Base-by-base conservation (phyloP, 2,113 vertebrate genomes). In the Xenus cinereus region DNA sequence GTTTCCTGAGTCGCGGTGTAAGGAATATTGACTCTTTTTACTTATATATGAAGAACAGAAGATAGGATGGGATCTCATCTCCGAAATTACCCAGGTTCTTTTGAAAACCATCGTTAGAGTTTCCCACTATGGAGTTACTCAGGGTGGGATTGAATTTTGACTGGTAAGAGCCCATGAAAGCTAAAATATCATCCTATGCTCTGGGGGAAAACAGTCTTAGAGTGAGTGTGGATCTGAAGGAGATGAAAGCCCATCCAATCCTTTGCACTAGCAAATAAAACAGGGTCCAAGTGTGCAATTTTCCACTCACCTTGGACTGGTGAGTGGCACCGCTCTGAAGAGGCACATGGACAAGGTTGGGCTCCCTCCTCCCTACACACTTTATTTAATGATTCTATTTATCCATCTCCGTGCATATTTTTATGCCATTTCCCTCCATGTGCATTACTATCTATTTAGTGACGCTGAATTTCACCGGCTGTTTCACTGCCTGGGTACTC, bases 291-390 rank as follows among this genome's bases (percentile, higher is more conserved):
- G 12, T 1, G 12, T 37, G 6, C 18, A 67, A 4, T 63, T 89
- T 67, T 35, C 39, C 24, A 12, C 20, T 69, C 0, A 0, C 43
- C 20, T 10, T 43, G 39, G 13, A 37, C 22, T 7, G 8, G 6
- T 45, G 12, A n/a, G n/a, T n/a, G n/a, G 27, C 19, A n/a, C 27
- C 14, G 6, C 27, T 43, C 39, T 19, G 32, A 54, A 26, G 9
- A 75, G 37, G 57, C 2, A 1, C 0, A 2, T 10, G 20, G 5
- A n/a, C 32, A 62, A 46, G 24, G 16, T 6, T 54, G 45, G 39
- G 12, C n/a, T 60, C 17, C 23, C n/a, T 37, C 27, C 27, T 66
- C 13, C n/a, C 30, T 46, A 9, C 2, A 0, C 75, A 33, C n/a
- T 48, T 76, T 71, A 54, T 41, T 76, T 80, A 75, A 17, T 15